Percentiles rank a stretch among this genome's conserved stretches.
These are phyloP conservation scores for Acronicta alni DNA, from an alignment of 2,888 invertebrate species.

Conservation along the genomic window DNA sequence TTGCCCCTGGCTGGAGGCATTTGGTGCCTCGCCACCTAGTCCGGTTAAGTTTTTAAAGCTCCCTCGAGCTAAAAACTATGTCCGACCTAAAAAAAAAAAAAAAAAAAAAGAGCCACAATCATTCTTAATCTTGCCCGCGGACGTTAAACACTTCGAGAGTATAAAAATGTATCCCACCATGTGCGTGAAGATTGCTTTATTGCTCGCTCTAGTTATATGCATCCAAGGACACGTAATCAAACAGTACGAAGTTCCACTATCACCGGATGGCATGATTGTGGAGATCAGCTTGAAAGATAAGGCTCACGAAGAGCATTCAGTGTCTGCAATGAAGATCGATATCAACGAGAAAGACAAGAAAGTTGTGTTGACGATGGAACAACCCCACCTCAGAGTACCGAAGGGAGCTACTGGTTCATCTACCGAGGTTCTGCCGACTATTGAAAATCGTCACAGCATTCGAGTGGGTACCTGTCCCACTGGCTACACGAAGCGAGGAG, in stretches of 20 bases:
- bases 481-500: conserved; percentile 57
- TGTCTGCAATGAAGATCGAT: conserved; percentile 36
- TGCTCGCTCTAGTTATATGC: conserved; percentile 37
- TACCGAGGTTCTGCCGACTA: conserved; percentile 24
- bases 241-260: conserved; percentile 36
- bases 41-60: no score
- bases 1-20: no score
- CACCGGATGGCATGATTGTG: conserved; percentile 34
- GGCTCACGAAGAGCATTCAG: conserved; percentile 10
- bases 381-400: conserved; percentile 8
- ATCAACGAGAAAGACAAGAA: conserved; percentile 41
- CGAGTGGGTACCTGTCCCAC: conserved; percentile 55
- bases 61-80: no score
- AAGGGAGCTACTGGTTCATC: not conserved
- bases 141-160: conserved; percentile 47
- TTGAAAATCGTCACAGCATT: conserved; percentile 55
- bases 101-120: conserved; percentile 12
- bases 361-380: conserved; percentile 16
- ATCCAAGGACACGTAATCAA: conserved; percentile 40
- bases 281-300: conserved; percentile 42
- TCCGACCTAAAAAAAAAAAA: no score
- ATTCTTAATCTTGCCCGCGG: conserved; percentile 29
- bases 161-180: conserved; percentile 54
- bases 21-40: no score
- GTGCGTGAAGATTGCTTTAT: conserved; percentile 51